Evolutionary conservation across 2,113 vertebrate genomes (phyloP), one percentile per base, ranked within the genome.

Genomic region (Rousettus leschenaultii): DNA sequence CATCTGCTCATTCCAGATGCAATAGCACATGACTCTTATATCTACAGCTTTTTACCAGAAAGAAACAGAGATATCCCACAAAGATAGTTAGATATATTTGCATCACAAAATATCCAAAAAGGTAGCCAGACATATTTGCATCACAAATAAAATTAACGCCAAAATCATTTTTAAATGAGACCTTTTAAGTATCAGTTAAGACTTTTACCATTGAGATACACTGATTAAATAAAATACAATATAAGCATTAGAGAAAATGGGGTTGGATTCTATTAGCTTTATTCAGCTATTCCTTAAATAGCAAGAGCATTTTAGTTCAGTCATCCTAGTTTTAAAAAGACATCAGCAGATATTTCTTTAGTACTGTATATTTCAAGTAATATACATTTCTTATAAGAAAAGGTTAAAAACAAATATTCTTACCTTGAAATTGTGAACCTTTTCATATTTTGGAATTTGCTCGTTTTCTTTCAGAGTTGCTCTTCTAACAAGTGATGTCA

Each of bases 391-490:
- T 74, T 16, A 38, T 4, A 74, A 57, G 59, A 94, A 92, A 78
- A 97, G 53, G n/a, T 79, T 94, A 75, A 95, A 98, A 79, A 2
- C 45, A 91, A 85, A 91, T 19, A 63, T 57, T 85, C 99, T 99
- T 99, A 99, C 99, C 99, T 99, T 99, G 98, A 99, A 99, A 99
- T 99, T 99, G 98, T 99, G 99, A 97, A 99, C 98, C 98, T 99
- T 99, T 98, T 99, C 99, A 68, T 99, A 99, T 98, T 99, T 99
- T 87, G 99, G 99, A 83, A 99, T 98, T 77, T 99, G 98, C 83
- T 99, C 99, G 40, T 99, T 99, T 98, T 99, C 99, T 98, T 99
- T 99, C 98, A 99, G 99, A 92, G 99, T 99, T 96, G 99, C 99
- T 98, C 99, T 99, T 97, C 99, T 99, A 98, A 99, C 99, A 98